phyloP scores from a whole-genome alignment of 2,113 vertebrate genomes.

The Mormyrus iriodes region DNA sequence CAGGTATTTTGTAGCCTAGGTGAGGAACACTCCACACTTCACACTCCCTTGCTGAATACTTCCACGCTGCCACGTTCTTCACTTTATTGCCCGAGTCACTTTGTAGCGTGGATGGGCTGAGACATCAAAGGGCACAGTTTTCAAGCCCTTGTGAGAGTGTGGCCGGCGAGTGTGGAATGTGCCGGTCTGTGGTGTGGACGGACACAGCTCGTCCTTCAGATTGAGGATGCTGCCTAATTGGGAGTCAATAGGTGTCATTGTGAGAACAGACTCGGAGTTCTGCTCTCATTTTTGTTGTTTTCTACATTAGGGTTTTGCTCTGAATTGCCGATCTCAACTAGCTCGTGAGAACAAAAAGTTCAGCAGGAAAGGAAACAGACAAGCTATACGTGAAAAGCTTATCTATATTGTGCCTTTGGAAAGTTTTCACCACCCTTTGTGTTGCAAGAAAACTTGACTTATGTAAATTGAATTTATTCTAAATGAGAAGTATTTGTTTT shows the following conservation, averaged over 20 bases:
- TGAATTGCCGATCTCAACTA: neutral
- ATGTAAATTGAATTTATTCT: neutral
- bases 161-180: constrained; percentile 16
- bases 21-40: constrained; percentile 7
- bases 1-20: constrained; percentile 28
- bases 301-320: neutral
- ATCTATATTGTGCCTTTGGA: neutral
- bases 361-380: neutral
- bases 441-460: neutral
- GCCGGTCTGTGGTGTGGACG: neutral
- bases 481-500: neutral
- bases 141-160: neutral
- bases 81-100: neutral
- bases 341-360: neutral
- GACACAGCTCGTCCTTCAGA: neutral
- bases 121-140: constrained; percentile 6
- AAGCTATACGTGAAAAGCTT: neutral
- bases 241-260: constrained; percentile 19
- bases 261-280: constrained; percentile 21
- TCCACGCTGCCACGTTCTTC: neutral
- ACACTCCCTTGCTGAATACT: neutral
- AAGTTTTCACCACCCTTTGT: neutral
- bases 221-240: neutral
- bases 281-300: constrained; percentile 26
- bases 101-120: neutral